These are phyloP conservation scores for Burhinus bistriatus DNA, from an alignment of 2,113 vertebrate genomes.

Conservation along the genomic window DNA sequence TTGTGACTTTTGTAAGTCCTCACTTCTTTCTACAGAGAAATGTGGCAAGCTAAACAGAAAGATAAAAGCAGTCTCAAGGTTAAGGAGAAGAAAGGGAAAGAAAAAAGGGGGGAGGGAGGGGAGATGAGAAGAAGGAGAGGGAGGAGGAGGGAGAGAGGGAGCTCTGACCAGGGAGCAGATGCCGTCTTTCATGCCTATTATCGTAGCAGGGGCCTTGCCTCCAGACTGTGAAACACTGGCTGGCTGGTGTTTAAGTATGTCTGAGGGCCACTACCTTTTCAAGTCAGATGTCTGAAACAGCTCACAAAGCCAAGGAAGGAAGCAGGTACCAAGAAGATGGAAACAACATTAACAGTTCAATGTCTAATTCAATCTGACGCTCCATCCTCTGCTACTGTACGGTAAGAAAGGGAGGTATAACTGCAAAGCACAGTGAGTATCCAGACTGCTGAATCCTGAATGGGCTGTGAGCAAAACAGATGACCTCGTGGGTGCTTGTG, in stretches of 20 bases:
- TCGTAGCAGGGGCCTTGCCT: not conserved
- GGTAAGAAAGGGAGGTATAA: not conserved
- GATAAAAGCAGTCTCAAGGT: not conserved
- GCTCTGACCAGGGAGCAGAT: not conserved
- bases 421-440: not conserved
- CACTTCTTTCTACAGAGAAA: not conserved
- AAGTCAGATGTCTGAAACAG: not conserved
- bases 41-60: not conserved
- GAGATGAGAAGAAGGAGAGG: not conserved
- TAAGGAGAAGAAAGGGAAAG: not conserved
- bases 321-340: not conserved
- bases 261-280: not conserved
- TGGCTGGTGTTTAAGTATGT: not conserved
- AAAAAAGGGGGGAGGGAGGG: not conserved
- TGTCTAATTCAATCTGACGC: not conserved
- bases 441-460: not conserved
- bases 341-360: not conserved
- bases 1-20: not conserved
- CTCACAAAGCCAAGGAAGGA: not conserved
- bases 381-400: not conserved
- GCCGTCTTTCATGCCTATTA: not conserved
- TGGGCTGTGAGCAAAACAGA: not conserved
- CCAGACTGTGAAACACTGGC: not conserved
- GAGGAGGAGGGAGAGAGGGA: not conserved
- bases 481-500: not conserved